A percentile compares a stretch with the other conserved stretches of the same genome.
phyloP scores from a whole-genome alignment of 2,797 vertebrate genomes.

The Spinus pinus region DNA sequence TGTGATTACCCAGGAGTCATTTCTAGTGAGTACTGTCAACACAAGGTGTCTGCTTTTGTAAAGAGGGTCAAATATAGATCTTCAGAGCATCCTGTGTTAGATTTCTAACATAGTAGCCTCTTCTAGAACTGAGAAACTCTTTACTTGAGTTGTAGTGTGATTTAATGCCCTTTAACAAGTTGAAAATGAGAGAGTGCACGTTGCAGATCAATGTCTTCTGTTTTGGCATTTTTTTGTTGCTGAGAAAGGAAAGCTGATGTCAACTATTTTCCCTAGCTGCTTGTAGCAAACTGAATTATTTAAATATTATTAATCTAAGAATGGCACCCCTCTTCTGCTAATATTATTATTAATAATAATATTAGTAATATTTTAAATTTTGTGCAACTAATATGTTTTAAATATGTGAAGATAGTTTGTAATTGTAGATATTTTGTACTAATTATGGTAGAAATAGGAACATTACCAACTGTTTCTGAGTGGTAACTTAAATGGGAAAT shows the following conservation, averaged over 20 bases:
- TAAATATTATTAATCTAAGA: background rate
- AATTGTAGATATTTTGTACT: background rate
- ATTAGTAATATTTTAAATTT: background rate
- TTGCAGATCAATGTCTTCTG: background rate
- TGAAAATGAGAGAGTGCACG: background rate
- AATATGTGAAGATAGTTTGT: background rate
- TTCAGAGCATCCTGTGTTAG: background rate
- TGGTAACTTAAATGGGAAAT: background rate
- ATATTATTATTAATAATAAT: background rate
- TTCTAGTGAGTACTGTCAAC: background rate
- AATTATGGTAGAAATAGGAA: background rate
- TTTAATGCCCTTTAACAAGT: background rate
- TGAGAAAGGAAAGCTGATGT: background rate
- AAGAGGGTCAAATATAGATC: background rate
- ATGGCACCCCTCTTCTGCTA: background rate
- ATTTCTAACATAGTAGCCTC: background rate
- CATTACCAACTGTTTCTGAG: background rate
- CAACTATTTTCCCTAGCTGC: background rate
- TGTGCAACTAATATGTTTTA: background rate
- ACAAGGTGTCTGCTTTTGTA: background rate
- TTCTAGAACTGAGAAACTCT: background rate
- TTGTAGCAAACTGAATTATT: background rate
- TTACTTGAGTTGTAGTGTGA: background rate
- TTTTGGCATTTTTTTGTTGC: background rate
- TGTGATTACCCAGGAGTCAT: background rate